Conservation (phyloP, 2,113 vertebrate genomes). For the Macquaria ambigua region DNA sequence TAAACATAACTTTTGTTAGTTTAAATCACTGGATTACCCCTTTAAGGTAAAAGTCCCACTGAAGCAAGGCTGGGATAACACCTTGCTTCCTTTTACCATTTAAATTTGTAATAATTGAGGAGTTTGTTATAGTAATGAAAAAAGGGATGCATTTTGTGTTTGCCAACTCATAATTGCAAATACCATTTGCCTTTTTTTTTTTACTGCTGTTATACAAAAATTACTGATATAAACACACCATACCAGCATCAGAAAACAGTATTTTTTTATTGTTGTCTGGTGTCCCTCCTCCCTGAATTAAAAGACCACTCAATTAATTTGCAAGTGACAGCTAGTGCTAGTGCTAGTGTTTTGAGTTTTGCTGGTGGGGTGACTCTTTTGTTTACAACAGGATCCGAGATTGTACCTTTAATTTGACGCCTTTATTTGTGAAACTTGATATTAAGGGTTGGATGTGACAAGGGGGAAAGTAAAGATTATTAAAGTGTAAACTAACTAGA, state of each 20-base stretch:
- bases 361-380: too few species aligned
- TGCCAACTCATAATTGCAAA: neutral
- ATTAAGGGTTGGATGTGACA: neutral
- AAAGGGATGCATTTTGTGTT: neutral
- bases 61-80: neutral
- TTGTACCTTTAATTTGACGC: neutral
- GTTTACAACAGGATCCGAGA: neutral
- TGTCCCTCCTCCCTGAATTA: neutral
- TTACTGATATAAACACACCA: neutral
- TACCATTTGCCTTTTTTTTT: neutral
- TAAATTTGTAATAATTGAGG: neutral
- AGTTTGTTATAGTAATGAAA: neutral
- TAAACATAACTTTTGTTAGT: neutral
- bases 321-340: neutral
- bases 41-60: neutral
- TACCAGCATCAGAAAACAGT: neutral
- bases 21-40: neutral
- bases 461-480: neutral
- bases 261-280: neutral
- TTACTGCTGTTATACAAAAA: neutral
- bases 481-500: neutral
- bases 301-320: neutral
- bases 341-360: neutral
- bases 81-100: neutral
- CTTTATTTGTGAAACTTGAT: neutral